Conservation (phyloP, 2,888 invertebrate genomes). For the Amaurobius ferox region DNA sequence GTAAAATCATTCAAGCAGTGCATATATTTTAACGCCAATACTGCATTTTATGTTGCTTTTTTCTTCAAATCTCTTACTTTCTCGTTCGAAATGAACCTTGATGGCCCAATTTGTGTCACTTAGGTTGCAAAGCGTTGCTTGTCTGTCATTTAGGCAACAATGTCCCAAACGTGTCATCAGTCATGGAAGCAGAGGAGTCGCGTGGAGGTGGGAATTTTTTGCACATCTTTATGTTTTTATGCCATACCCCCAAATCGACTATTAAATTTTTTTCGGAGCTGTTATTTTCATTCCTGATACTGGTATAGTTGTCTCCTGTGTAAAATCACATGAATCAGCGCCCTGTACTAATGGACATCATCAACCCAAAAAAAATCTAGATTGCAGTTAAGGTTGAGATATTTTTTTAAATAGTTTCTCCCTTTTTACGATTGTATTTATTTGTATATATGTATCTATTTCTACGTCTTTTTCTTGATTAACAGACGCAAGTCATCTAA, state of each 20-base stretch:
- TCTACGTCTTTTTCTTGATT: neutral
- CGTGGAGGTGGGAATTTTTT: conserved; percentile 40
- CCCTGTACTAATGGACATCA: conserved; percentile 36
- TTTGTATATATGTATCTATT: neutral
- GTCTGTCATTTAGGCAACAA: conserved; percentile 59
- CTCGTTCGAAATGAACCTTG: conserved; percentile 56
- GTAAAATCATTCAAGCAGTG: conserved; percentile 29
- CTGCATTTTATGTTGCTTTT: neutral
- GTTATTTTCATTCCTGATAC: neutral
- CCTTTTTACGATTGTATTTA: neutral
- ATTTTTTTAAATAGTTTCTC: neutral
- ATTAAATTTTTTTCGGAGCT: conserved; percentile 37
- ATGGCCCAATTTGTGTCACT: conserved; percentile 71
- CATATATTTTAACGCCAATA: conserved; percentile 55
- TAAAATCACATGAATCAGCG: conserved; percentile 51
- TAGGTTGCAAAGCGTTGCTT: conserved; percentile 57
- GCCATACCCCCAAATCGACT: conserved; percentile 36
- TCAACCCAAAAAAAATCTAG: neutral
- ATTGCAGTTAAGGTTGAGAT: neutral
- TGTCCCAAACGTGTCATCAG: conserved; percentile 71
- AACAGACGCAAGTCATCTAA: neutral
- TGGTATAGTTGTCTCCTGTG: conserved; percentile 54
- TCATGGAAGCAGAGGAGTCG: conserved; percentile 57
- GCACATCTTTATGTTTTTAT: neutral
- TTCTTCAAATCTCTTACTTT: conserved; percentile 31